These are phyloP conservation scores for Brachystomella parvula DNA, from an alignment of 1,140 invertebrate genomes.

Conservation along the genomic window DNA sequence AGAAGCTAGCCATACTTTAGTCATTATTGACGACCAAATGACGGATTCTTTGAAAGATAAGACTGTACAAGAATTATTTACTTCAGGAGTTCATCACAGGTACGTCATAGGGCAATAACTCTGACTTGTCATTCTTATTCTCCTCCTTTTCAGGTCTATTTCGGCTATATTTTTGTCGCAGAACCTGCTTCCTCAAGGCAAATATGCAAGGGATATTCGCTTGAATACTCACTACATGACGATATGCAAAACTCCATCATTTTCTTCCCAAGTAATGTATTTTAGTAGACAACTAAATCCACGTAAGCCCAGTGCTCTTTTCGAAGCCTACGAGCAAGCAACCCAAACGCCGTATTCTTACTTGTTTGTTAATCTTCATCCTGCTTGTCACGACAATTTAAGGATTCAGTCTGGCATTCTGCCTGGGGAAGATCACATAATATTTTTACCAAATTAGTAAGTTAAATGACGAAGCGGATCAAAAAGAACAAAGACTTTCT, in stretches of 20 bases:
- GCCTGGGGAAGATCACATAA: slow-evolving; percentile 9
- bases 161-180: slow-evolving; percentile 18
- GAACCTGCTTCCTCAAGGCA: slow-evolving; percentile 24
- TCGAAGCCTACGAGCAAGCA: slow-evolving; percentile 20
- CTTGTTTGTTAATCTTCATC: slow-evolving; percentile 22
- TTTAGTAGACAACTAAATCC: slow-evolving; percentile 20
- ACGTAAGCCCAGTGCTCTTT: slow-evolving; percentile 1
- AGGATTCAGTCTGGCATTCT: slow-evolving; percentile 17
- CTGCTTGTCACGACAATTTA: slow-evolving; percentile 17
- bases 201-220: slow-evolving; percentile 22
- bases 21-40: slow-evolving; percentile 12
- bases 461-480: slow-evolving; percentile 2
- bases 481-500: not conserved
- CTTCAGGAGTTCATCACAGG: slow-evolving; percentile 22
- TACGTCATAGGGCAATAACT: too few species aligned
- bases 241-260: slow-evolving; percentile 23
- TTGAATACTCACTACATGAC: slow-evolving; percentile 21
- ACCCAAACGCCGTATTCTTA: slow-evolving; percentile 19
- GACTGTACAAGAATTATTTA: slow-evolving; percentile 22
- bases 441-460: slow-evolving; percentile 16
- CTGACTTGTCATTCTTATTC: not conserved
- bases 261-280: slow-evolving; percentile 24
- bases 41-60: not conserved
- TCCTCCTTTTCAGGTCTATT: not conserved
- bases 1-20: not conserved